phyloP scores from a whole-genome alignment of 2,113 vertebrate genomes.

The Kryptolebias marmoratus region DNA sequence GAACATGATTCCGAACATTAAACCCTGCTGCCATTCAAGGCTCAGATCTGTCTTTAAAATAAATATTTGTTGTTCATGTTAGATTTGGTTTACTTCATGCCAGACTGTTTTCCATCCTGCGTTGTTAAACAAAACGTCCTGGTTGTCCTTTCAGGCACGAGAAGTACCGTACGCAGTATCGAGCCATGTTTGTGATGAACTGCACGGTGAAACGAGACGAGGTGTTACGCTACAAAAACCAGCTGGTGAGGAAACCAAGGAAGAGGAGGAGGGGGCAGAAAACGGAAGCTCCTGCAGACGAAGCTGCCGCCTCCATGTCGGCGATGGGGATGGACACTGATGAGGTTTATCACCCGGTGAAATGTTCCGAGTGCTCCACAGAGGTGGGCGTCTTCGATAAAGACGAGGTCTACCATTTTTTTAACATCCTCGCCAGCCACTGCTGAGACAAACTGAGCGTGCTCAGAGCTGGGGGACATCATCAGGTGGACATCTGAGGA shows the following conservation, averaged over 20 bases:
- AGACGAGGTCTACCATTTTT: constrained; percentile 96
- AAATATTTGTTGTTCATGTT: too few species aligned
- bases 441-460: constrained; percentile 73
- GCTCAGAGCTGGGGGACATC: background rate
- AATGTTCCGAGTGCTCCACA: constrained; percentile 90
- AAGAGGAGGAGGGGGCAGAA: constrained; percentile 43
- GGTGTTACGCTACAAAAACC: constrained; percentile 84
- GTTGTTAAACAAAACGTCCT: background rate
- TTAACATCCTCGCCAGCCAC: constrained; percentile 94
- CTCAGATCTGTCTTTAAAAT: too few species aligned
- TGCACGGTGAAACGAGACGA: constrained; percentile 90
- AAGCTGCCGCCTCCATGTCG: constrained; percentile 54
- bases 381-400: constrained; percentile 96
- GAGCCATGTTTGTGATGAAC: constrained; percentile 99
- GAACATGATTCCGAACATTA: too few species aligned
- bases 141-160: constrained; percentile 85
- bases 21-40: too few species aligned
- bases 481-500: background rate
- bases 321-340: constrained; percentile 75
- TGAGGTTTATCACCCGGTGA: constrained; percentile 91
- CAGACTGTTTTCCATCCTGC: background rate
- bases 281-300: background rate
- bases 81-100: too few species aligned
- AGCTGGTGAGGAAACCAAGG: constrained; percentile 71
- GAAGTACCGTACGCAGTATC: constrained; percentile 93